Evolutionary conservation across 2,888 invertebrate genomes (phyloP).

Genomic region (Melitaea athalia): DNA sequence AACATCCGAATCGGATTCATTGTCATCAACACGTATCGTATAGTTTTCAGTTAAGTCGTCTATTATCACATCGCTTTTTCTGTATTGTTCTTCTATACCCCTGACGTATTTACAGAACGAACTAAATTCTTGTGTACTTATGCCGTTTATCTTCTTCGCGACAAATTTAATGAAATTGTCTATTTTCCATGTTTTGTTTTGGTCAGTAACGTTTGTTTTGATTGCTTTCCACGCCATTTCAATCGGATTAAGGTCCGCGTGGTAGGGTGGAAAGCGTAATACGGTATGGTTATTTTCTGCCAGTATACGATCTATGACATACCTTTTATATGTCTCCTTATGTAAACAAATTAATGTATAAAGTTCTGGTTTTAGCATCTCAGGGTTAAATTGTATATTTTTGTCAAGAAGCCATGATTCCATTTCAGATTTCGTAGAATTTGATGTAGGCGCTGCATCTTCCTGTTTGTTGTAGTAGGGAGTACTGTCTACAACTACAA

Average conservation of each 20-base stretch:
- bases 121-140: background rate
- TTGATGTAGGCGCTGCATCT: constrained; percentile 37
- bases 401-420: constrained; percentile 37
- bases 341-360: constrained; percentile 32
- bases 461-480: constrained; percentile 44
- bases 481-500: constrained; percentile 44
- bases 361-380: constrained; percentile 33
- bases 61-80: background rate
- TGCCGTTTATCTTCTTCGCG: background rate
- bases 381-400: background rate
- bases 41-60: background rate
- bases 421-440: constrained; percentile 40
- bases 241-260: constrained; percentile 2
- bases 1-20: background rate
- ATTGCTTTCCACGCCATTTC: constrained; percentile 5
- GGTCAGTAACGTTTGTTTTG: background rate
- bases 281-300: constrained; percentile 17
- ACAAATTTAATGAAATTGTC: background rate
- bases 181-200: background rate
- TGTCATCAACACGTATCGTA: background rate
- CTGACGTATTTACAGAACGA: background rate
- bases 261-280: constrained; percentile 20
- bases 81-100: background rate
- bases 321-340: constrained; percentile 24
- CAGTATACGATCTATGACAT: constrained; percentile 13